Conservation (phyloP, 2,113 vertebrate species). For the Sapayoa aenigma region DNA sequence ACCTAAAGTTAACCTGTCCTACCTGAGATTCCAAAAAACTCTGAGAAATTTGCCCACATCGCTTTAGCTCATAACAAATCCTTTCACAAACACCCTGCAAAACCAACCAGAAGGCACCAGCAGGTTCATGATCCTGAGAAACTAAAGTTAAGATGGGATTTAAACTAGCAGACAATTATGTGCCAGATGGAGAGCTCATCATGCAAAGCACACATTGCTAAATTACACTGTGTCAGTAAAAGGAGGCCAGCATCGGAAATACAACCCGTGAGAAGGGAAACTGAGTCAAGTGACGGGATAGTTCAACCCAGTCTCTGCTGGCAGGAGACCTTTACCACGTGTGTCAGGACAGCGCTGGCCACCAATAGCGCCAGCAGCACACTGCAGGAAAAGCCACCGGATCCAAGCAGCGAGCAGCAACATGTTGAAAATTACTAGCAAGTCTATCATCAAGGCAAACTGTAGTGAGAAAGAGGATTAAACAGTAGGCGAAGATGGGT, state of each 20-base stretch:
- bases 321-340: neutral
- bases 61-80: neutral
- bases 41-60: neutral
- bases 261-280: neutral
- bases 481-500: neutral
- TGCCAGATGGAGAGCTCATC: constrained; percentile 28
- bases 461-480: constrained; percentile 35
- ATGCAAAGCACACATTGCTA: neutral
- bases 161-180: constrained; percentile 32
- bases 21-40: neutral
- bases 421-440: neutral
- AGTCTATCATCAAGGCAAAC: constrained; percentile 8
- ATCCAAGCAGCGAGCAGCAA: neutral
- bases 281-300: neutral
- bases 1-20: neutral
- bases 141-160: constrained; percentile 30
- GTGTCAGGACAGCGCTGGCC: neutral
- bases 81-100: neutral
- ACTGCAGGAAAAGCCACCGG: neutral
- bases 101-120: constrained; percentile 19
- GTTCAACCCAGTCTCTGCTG: neutral
- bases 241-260: neutral
- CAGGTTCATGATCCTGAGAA: neutral
- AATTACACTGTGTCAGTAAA: neutral
- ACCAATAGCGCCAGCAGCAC: neutral